Conservation (phyloP, 2,113 vertebrate species). For the Cygnus atratus region DNA sequence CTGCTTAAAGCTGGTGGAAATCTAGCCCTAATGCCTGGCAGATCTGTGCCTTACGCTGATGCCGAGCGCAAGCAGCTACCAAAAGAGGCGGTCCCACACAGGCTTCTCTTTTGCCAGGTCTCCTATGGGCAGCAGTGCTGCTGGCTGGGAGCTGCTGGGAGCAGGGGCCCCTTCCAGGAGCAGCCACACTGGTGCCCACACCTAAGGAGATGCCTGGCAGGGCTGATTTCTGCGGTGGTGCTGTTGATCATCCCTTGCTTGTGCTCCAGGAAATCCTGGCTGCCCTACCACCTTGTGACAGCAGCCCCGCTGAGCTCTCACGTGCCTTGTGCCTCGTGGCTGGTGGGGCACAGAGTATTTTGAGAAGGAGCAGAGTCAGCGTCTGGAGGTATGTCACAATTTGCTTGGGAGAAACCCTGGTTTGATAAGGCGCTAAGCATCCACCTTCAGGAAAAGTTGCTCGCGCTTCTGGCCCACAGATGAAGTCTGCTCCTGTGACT, state of each 20-base stretch:
- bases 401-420: neutral
- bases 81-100: neutral
- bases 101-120: neutral
- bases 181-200: neutral
- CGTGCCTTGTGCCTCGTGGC: neutral
- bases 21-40: neutral
- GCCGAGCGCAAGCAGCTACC: neutral
- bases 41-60: neutral
- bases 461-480: neutral
- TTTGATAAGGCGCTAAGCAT: neutral
- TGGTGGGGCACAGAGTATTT: neutral
- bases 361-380: neutral
- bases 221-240: neutral
- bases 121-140: neutral
- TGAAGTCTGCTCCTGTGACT: neutral
- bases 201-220: neutral
- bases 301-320: neutral
- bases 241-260: neutral
- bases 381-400: neutral
- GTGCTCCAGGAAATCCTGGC: neutral
- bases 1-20: neutral
- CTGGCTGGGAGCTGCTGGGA: neutral
- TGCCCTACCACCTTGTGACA: neutral
- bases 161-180: neutral
- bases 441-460: neutral